Evolutionary conservation across 2,113 vertebrate genomes (phyloP).

Genomic region (Phalacrocorax aristotelis): DNA sequence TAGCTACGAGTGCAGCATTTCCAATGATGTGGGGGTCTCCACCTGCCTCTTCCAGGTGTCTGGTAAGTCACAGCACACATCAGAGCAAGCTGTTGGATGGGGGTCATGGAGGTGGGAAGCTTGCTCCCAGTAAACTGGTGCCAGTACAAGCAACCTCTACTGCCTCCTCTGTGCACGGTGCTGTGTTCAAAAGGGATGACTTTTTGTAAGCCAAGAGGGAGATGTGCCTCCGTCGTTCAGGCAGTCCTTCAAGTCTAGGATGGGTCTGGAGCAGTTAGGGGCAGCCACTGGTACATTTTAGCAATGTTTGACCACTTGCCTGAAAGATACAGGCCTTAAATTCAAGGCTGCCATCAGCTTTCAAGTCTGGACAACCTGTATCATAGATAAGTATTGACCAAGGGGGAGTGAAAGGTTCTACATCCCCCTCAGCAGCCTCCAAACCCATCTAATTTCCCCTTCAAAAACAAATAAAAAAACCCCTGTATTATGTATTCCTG

Average conservation of each 20-base stretch:
- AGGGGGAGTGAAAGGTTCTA: not conserved
- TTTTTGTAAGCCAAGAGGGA: not conserved
- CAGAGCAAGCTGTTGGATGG: not conserved
- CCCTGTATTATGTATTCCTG: not conserved
- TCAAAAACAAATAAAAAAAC: not conserved
- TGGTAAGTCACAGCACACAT: slow-evolving; percentile 74
- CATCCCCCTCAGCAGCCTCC: not conserved
- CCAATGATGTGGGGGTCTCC: slow-evolving; percentile 87
- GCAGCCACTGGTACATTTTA: not conserved
- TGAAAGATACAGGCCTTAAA: not conserved
- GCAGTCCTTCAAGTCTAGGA: not conserved
- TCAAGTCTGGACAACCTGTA: not conserved
- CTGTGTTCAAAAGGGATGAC: not conserved
- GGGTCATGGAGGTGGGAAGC: not conserved
- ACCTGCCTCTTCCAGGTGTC: slow-evolving; percentile 90
- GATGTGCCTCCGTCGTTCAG: not conserved
- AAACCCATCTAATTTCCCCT: not conserved
- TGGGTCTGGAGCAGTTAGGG: not conserved
- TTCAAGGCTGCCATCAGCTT: not conserved
- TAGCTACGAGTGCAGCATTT: slow-evolving; percentile 89
- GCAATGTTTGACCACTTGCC: not conserved
- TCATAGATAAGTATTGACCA: fast-evolving
- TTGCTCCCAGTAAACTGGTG: not conserved
- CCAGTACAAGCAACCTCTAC: fast-evolving
- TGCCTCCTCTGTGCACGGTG: not conserved